A percentile compares a stretch with the other conserved stretches of the same genome.
These are phyloP conservation scores for Eulithis testata DNA, from an alignment of 2,888 invertebrate species.

Conservation along the genomic window DNA sequence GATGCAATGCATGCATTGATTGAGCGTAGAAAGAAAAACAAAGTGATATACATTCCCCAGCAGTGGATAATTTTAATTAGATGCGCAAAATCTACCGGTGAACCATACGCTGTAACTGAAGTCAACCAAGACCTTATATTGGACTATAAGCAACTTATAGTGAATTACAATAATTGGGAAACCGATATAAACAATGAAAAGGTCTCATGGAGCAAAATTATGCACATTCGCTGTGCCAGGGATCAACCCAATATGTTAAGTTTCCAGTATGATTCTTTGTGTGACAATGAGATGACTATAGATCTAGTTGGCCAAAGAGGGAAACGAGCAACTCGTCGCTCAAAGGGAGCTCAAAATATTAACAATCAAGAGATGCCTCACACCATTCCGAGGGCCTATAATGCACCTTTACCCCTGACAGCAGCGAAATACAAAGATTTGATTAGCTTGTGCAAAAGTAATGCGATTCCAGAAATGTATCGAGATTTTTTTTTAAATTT, in stretches of 20 bases:
- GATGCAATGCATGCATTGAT: slow-evolving; percentile 30
- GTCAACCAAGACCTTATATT: slow-evolving; percentile 30
- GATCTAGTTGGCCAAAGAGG: slow-evolving; percentile 3
- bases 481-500: slow-evolving; percentile 11
- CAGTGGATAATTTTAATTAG: background rate
- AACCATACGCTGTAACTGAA: slow-evolving; percentile 21
- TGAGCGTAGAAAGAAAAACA: slow-evolving; percentile 20
- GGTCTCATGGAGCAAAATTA: slow-evolving; percentile 31
- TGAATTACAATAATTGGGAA: slow-evolving; percentile 30
- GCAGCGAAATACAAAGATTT: background rate
- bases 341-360: slow-evolving; percentile 2
- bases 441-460: slow-evolving; percentile 14
- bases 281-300: slow-evolving; percentile 28
- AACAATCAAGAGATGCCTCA: slow-evolving; percentile 15
- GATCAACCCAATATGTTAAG: slow-evolving; percentile 31
- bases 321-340: background rate
- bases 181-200: slow-evolving; percentile 23
- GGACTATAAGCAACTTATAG: slow-evolving; percentile 31
- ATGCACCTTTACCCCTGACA: background rate
- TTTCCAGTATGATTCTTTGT: slow-evolving; percentile 31
- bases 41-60: background rate
- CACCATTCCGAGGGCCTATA: slow-evolving; percentile 8
- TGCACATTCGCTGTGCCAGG: slow-evolving; percentile 29
- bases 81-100: background rate
- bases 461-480: slow-evolving; percentile 21